Evolutionary conservation across 2,113 vertebrate genomes (phyloP), one percentile per base, ranked within the genome.

Genomic region (Limanda limanda): DNA sequence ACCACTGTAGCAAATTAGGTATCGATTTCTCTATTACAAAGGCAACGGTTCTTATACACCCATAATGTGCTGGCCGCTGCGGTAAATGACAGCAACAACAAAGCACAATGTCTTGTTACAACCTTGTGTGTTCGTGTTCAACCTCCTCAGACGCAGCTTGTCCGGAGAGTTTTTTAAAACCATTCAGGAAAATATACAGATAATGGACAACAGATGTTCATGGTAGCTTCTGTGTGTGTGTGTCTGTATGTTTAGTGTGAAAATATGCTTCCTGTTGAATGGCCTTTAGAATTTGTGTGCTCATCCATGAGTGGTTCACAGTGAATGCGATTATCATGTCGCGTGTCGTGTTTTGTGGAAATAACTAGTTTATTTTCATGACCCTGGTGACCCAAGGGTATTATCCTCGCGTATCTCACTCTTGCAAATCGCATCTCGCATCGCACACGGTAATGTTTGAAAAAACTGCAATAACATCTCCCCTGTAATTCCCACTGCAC

Each of bases 11-110:
- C 91, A 93, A 91, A 95, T 94, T 87, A 88, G 89, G 68, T 94
- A 94, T 91, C 88, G 91, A 94, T 94, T 92, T 94, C 88, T 90
- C 94, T 92, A 89, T 94, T 92, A 93, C 89, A 68, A 81, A 81
- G 79, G 66, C 78, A 76, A 83, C 70, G 45, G 45, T 78, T 88
- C 87, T 89, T 85, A 88, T 83, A 78, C 84, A 81, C 82, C 87
- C 77, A 69, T 87, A 88, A 93, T 88, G 88, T 87, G 87, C 88
- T 78, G 57, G 74, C 88, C 80, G 79, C 79, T 75, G 77, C 62
- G 82, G 76, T 89, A 84, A 91, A 93, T 79, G 85, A 87, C 85
- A 85, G 82, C 80, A 81, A 77, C 84, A 92, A 87, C 82, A 90
- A 74, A 82, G 79, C 61, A 69, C 61, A 69, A 58, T 83, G 82